These are phyloP conservation scores for Corydoras sp. DNA, from an alignment of 2,113 vertebrate species.

Conservation along the genomic window DNA sequence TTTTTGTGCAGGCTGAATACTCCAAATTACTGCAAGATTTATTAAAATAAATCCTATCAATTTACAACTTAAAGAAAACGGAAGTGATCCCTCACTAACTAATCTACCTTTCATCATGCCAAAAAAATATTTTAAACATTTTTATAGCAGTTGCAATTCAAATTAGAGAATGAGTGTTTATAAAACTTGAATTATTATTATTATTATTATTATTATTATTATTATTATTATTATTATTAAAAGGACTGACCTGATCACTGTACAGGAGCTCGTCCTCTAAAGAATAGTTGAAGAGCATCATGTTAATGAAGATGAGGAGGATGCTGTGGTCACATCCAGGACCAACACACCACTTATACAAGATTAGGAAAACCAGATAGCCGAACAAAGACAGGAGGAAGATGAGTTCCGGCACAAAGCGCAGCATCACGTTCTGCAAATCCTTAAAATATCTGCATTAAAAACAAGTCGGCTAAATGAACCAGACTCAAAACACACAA, in stretches of 20 bases:
- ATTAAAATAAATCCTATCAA: too few relatives aligned
- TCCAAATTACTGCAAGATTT: too few relatives aligned
- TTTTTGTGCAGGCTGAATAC: too few relatives aligned
- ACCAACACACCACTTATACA: constrained; percentile 50
- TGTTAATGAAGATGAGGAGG: constrained; percentile 55
- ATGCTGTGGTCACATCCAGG: constrained; percentile 48
- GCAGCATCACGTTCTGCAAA: constrained; percentile 37
- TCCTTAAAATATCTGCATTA: constrained; percentile 43
- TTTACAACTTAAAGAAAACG: too few relatives aligned
- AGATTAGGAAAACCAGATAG: constrained; percentile 50
- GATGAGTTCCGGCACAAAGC: constrained; percentile 50
- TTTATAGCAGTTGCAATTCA: too few relatives aligned
- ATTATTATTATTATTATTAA: not conserved
- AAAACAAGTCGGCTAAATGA: not conserved
- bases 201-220: not conserved
- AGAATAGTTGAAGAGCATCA: constrained; percentile 50
- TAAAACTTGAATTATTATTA: too few relatives aligned
- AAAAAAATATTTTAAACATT: too few relatives aligned
- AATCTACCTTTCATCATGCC: too few relatives aligned
- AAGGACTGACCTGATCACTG: constrained; percentile 40
- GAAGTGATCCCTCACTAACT: too few relatives aligned
- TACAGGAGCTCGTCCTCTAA: constrained; percentile 28
- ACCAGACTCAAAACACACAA: too few relatives aligned
- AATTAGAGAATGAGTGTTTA: too few relatives aligned
- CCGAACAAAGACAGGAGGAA: constrained; percentile 51